Percentiles rank a stretch among this genome's conserved stretches.
These are phyloP conservation scores for Dorcus hopei DNA, from an alignment of 2,888 invertebrate genomes.

Conservation along the genomic window DNA sequence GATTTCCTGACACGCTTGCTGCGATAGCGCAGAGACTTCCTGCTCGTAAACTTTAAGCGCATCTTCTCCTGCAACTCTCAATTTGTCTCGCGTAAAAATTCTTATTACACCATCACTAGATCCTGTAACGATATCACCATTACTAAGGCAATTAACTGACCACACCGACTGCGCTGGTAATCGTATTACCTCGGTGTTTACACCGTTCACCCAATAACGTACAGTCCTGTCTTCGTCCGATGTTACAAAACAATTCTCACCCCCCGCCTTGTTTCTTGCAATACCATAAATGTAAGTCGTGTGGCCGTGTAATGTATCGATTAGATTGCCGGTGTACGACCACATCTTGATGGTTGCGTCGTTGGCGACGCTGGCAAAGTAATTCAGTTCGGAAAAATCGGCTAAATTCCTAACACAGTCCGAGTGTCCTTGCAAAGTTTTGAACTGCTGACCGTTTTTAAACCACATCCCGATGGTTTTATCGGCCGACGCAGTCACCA, in stretches of 20 bases:
- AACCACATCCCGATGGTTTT: slow-evolving; percentile 85
- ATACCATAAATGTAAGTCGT: slow-evolving; percentile 83
- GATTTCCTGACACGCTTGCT: slow-evolving; percentile 66
- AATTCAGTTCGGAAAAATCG: slow-evolving; percentile 61
- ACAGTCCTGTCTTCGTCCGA: slow-evolving; percentile 88
- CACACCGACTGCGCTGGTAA: slow-evolving; percentile 89
- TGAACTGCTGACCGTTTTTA: slow-evolving; percentile 62
- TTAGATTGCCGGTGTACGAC: slow-evolving; percentile 75
- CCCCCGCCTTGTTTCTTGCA: slow-evolving; percentile 55
- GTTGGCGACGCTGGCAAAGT: slow-evolving; percentile 88
- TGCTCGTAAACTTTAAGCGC: slow-evolving; percentile 66
- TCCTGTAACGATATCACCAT: slow-evolving; percentile 89
- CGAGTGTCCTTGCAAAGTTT: slow-evolving; percentile 72
- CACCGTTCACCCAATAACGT: slow-evolving; percentile 71
- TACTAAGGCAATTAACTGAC: slow-evolving; percentile 74
- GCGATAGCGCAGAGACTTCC: slow-evolving; percentile 64
- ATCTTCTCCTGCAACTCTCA: slow-evolving; percentile 65
- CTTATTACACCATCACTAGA: slow-evolving; percentile 82
- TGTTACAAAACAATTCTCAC: slow-evolving; percentile 67
- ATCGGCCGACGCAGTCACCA: slow-evolving; percentile 90
- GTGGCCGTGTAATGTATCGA: slow-evolving; percentile 77
- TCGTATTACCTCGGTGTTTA: slow-evolving; percentile 63
- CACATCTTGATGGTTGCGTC: slow-evolving; percentile 86
- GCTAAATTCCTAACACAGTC: slow-evolving; percentile 87
- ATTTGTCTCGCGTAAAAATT: slow-evolving; percentile 74